phyloP scores from a whole-genome alignment of 1,140 invertebrate genomes.

The Euwallacea fornicatus region DNA sequence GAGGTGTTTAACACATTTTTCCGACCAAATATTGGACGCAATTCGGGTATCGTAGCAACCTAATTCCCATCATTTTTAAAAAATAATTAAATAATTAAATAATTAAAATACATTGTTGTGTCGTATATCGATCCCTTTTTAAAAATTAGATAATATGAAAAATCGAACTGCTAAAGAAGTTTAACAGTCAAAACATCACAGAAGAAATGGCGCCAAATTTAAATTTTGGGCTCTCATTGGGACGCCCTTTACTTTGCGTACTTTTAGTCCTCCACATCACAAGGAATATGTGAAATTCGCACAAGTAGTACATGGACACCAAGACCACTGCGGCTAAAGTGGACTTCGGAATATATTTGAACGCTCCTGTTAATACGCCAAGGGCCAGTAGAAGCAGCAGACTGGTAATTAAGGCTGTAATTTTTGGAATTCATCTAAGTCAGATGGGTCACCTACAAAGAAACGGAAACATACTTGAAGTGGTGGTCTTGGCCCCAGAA shows the following conservation, averaged over 20 bases:
- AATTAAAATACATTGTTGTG: no score
- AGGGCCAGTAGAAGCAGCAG: constrained; percentile 70
- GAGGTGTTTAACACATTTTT: no score
- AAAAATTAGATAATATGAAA: no score
- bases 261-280: constrained; percentile 84
- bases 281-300: constrained; percentile 73
- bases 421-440: not conserved
- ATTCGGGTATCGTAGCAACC: no score
- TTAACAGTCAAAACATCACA: no score
- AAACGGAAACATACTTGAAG: constrained; percentile 62
- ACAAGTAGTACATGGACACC: constrained; percentile 77
- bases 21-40: no score
- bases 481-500: constrained; percentile 83
- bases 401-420: constrained; percentile 64
- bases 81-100: no score
- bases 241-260: constrained; percentile 56
- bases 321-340: constrained; percentile 75
- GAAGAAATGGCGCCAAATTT: no score
- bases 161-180: no score
- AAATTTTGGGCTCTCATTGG: not conserved
- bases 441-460: not conserved
- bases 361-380: constrained; percentile 70
- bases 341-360: constrained; percentile 78
- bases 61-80: no score
- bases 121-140: no score